A percentile compares a stretch with the other conserved stretches of the same genome.
Evolutionary conservation across 2,888 invertebrate species (phyloP).

Genomic region (Pseudolycoriella hygida): DNA sequence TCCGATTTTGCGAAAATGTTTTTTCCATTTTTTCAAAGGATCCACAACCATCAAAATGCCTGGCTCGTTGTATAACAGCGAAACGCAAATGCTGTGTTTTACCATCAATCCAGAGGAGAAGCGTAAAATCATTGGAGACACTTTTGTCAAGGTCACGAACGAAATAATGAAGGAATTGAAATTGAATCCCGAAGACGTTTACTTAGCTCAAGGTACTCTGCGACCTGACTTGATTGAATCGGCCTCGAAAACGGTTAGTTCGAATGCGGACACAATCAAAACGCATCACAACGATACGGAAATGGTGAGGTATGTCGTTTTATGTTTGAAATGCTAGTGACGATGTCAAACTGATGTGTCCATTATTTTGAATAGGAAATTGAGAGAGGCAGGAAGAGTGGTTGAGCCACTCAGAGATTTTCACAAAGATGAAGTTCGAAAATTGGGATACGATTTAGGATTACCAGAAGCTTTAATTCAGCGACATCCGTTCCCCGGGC

Average conservation of each 20-base stretch:
- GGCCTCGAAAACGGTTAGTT: conserved; percentile 69
- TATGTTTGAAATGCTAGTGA: neutral
- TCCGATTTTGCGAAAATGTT: conserved; percentile 56
- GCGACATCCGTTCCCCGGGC: conserved; percentile 97
- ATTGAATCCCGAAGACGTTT: conserved; percentile 80
- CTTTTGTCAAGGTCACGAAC: conserved; percentile 88
- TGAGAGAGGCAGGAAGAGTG: conserved; percentile 62
- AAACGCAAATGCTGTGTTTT: conserved; percentile 72
- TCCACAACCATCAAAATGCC: conserved; percentile 61
- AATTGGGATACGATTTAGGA: conserved; percentile 76
- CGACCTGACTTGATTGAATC: conserved; percentile 97
- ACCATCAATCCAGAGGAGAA: conserved; percentile 92
- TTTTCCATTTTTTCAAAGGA: conserved; percentile 56
- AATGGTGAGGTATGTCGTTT: conserved; percentile 53
- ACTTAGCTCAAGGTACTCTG: conserved; percentile 87
- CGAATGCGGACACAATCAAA: conserved; percentile 89
- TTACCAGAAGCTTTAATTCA: conserved; percentile 73
- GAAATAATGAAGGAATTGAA: conserved; percentile 76
- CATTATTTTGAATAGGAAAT: conserved; percentile 30
- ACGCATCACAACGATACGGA: conserved; percentile 99
- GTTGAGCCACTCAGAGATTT: conserved; percentile 98
- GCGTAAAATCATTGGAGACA: conserved; percentile 95
- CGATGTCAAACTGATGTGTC: neutral
- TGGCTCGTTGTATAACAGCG: conserved; percentile 31
- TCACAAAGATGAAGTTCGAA: conserved; percentile 93